These are phyloP conservation scores for Coccyzus lansbergi DNA, from an alignment of 2,797 vertebrate genomes.

Conservation along the genomic window DNA sequence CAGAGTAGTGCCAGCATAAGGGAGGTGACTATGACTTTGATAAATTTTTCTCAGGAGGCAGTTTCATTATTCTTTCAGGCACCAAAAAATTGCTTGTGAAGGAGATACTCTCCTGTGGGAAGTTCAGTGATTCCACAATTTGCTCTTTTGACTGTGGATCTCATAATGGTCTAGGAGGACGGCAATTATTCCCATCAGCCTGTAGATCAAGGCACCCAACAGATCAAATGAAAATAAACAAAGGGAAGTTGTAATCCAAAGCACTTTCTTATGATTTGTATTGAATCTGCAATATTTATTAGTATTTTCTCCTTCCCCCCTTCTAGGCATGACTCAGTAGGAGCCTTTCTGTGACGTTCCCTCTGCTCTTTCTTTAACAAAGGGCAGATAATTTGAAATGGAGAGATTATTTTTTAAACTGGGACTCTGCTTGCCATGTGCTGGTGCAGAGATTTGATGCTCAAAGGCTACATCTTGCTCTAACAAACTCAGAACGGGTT, in stretches of 20 bases:
- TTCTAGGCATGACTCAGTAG: background rate
- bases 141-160: conserved; percentile 25
- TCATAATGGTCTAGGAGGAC: conserved; percentile 58
- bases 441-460: background rate
- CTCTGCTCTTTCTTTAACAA: background rate
- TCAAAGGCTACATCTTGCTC: conserved; percentile 45
- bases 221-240: conserved; percentile 64
- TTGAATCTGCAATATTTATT: conserved; percentile 34
- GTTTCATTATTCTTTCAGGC: conserved; percentile 41
- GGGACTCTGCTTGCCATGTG: background rate
- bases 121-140: conserved; percentile 16
- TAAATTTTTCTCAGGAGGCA: conserved; percentile 37
- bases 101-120: conserved; percentile 6
- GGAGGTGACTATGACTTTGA: conserved; percentile 1
- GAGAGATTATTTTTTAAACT: conserved; percentile 55
- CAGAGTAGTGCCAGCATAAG: background rate
- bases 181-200: conserved; percentile 48
- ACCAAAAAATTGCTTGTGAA: conserved; percentile 27
- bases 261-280: conserved; percentile 40
- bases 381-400: conserved; percentile 53
- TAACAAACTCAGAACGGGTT: conserved; percentile 27
- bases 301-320: conserved; percentile 26
- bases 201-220: conserved; percentile 34
- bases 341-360: conserved; percentile 1
- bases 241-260: conserved; percentile 50